phyloP scores from a whole-genome alignment of 2,113 vertebrate species.

The Calyptommatus sinebrachiatus region DNA sequence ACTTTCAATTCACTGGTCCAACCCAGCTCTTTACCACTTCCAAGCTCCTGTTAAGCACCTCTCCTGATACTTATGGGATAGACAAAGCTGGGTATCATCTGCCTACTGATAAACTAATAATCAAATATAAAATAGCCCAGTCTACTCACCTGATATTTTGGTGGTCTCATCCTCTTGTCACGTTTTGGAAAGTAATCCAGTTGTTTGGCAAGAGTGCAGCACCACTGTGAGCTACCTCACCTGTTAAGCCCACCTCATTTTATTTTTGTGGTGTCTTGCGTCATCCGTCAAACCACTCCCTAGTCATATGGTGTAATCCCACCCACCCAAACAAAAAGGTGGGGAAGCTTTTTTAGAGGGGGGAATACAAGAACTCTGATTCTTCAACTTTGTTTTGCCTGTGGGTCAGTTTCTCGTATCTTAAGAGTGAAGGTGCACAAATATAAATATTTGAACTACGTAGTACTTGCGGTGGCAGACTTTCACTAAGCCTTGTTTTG shows the following conservation, averaged over 20 bases:
- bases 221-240: constrained; percentile 7
- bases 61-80: too few relatives aligned
- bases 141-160: constrained; percentile 3
- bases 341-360: not conserved
- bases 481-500: constrained; percentile 24
- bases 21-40: too few relatives aligned
- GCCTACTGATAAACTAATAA: not conserved
- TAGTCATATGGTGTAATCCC: not conserved
- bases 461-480: not conserved
- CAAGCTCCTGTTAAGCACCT: too few relatives aligned
- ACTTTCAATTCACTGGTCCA: too few relatives aligned
- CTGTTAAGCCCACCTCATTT: constrained; percentile 23
- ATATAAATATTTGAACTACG: constrained; percentile 24
- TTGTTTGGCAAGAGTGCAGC: not conserved
- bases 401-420: constrained; percentile 11
- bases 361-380: not conserved
- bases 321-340: not conserved
- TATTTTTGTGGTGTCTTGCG: constrained; percentile 13
- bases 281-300: constrained; percentile 16
- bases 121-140: not conserved
- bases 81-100: too few relatives aligned
- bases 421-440: not conserved
- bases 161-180: constrained; percentile 11
- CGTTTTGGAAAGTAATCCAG: not conserved
- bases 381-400: not conserved